phyloP scores from a whole-genome alignment of 1,140 invertebrate species.

The Geopemphigus sp. region DNA sequence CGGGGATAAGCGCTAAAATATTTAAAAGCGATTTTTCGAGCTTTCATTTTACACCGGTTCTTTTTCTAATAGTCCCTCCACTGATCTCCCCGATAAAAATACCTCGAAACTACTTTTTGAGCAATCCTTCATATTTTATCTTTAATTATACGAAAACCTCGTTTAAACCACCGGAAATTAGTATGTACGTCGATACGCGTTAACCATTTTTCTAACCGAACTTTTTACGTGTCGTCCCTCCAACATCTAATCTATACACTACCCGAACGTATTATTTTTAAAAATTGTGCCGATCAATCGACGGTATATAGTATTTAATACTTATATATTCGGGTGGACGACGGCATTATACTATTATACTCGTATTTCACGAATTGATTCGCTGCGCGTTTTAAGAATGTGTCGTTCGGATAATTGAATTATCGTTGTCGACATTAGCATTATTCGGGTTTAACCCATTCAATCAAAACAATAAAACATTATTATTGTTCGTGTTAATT shows the following conservation, averaged over 20 bases:
- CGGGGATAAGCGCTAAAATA: neutral
- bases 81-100: neutral
- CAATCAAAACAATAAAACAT: too few relatives aligned
- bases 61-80: too few relatives aligned
- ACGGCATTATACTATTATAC: neutral
- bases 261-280: neutral
- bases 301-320: neutral
- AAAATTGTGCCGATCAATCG: neutral
- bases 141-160: neutral
- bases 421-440: neutral
- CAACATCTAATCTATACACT: neutral
- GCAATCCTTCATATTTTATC: slow-evolving; percentile 25
- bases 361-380: neutral
- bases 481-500: too few relatives aligned
- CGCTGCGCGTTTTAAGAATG: neutral
- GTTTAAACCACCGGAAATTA: slow-evolving; percentile 42
- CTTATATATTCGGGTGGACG: neutral
- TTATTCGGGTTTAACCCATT: neutral
- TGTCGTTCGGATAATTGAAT: neutral
- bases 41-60: neutral
- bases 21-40: neutral
- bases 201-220: neutral
- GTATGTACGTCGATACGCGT: neutral
- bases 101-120: slow-evolving; percentile 7
- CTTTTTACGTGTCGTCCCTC: slow-evolving; percentile 18